These are phyloP conservation scores for Puntigrus tetrazona DNA, from an alignment of 2,113 vertebrate genomes.

Conservation along the genomic window DNA sequence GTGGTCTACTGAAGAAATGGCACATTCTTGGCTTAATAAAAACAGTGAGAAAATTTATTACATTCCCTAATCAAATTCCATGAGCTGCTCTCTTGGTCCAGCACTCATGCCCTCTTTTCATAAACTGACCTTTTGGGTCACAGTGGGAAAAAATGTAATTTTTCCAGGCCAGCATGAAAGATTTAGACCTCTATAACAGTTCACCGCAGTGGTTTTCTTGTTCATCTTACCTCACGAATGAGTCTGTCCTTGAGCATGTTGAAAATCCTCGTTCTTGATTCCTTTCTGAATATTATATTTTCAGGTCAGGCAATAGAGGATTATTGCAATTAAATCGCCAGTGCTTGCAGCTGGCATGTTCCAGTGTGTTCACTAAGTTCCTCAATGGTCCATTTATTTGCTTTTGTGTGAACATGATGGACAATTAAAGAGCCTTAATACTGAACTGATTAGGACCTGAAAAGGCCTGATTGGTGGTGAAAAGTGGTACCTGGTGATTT, in stretches of 20 bases:
- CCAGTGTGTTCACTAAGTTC: conserved; percentile 9
- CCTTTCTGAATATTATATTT: conserved; percentile 20
- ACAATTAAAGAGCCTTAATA: conserved; percentile 51
- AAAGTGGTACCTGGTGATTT: conserved; percentile 31
- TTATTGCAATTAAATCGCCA: conserved; percentile 18
- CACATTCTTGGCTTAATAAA: conserved; percentile 39
- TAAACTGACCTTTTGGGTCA: conserved; percentile 19
- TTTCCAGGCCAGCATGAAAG: conserved; percentile 4
- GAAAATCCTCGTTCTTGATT: background rate
- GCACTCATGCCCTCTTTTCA: conserved; percentile 26
- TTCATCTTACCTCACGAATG: conserved; percentile 5
- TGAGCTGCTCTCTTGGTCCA: conserved; percentile 5
- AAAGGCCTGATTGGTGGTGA: conserved; percentile 53
- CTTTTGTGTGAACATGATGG: conserved; percentile 52
- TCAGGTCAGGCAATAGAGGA: background rate
- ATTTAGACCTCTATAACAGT: conserved; percentile 28
- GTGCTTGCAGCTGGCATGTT: background rate
- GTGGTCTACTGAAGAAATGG: conserved; percentile 27
- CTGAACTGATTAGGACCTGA: conserved; percentile 50
- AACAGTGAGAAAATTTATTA: conserved; percentile 21
- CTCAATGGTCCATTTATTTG: conserved; percentile 24
- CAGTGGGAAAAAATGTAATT: conserved; percentile 32
- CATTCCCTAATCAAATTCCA: conserved; percentile 33
- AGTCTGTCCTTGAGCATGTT: conserved; percentile 15
- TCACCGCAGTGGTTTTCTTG: background rate